Evolutionary conservation across 2,888 invertebrate species (phyloP), one percentile per base, ranked within the genome.

Genomic region (Neoscelio sp.): DNA sequence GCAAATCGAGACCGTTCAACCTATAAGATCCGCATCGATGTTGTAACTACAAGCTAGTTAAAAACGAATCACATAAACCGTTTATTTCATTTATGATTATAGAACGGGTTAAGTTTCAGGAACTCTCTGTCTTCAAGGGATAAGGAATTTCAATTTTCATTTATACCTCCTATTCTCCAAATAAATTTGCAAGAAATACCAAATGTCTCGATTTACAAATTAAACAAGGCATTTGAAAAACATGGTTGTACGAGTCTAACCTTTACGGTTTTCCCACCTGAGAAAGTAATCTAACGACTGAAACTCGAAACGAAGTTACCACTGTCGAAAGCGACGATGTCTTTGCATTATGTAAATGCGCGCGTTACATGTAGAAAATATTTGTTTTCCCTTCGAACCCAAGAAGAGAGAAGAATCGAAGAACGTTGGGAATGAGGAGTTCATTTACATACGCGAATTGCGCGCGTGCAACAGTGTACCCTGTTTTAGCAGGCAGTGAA

Each of bases 1-100:
- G 82, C 71, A 82, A 84, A 83, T 84, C 81, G 82, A 82, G 81
- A 83, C 60, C 44, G 38, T 26, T 71, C 52, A 71, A 54, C 77
- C 33, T 62, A 71, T 46, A 65, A 65, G 71, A 71, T 77, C 46
- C 65, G 50, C 67, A 38, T 18, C 12, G 40, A 44, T 68, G 75
- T 75, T 75, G 67, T 44, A 68, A 76, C 68, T 62, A 44, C 46
- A 28, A n/a, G 62, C 75, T 62, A 62, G 60, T 76, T 76, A 68
- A 76, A 76, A 76, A 68, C 68, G 68, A 76, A 64, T 68, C 64
- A 56, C 68, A 62, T 48, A 40, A n/a, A 58, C 35, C 58, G 50
- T 44, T 18, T 60, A 65, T 60, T 75, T 58, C 65, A 58, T 73
- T 64, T 73, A 73, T 44, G 54, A 54, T 28, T 71, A 54, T 48